Evolutionary conservation across 2,888 invertebrate genomes (phyloP), one percentile per base, ranked within the genome.

Genomic region (Lysandra bellargus): DNA sequence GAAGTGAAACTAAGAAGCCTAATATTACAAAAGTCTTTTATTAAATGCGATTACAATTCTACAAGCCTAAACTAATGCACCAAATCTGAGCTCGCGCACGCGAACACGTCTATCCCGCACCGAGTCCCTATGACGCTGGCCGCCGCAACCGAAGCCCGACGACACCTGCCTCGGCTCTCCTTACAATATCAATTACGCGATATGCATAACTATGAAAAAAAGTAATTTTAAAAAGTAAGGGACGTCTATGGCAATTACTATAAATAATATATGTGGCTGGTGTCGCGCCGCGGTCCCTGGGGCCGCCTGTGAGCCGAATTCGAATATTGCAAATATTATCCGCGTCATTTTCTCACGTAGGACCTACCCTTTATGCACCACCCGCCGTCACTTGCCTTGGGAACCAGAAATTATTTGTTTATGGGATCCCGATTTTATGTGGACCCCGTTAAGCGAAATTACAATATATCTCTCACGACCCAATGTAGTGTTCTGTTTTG

Each of bases 231-330:
- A 88, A 91, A 86, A 86, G 83, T 84, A 83, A 84, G 85, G 86
- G 86, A 87, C 85, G 82, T 82, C 83, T 80, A 82, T 85, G 80
- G 83, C 91, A 91, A 92, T 92, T 88, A 91, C 88, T 87, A 89
- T 92, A 88, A 92, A 92, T 92, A 92, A 91, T 92, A 92, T 90
- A 92, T 91, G 91, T 85, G 84, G 85, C 86, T 85, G 85, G 84
- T 86, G 85, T 84, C 82, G 87, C 85, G 86, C 84, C 84, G 86
- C 85, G 79, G 73, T 88, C 91, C 86, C 90, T 74, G 53, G 89
- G 88, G 90, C 86, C 81, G 78, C 78, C 80, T 82, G 81, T 83
- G 84, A 83, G 84, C 85, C 83, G 83, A 85, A 84, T 88, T 88
- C 86, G 90, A 88, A 90, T 91, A 89, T 90, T 88, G 90, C 88